phyloP scores from a whole-genome alignment of 2,797 vertebrate genomes.

The Neosilurus hyrtlii region DNA sequence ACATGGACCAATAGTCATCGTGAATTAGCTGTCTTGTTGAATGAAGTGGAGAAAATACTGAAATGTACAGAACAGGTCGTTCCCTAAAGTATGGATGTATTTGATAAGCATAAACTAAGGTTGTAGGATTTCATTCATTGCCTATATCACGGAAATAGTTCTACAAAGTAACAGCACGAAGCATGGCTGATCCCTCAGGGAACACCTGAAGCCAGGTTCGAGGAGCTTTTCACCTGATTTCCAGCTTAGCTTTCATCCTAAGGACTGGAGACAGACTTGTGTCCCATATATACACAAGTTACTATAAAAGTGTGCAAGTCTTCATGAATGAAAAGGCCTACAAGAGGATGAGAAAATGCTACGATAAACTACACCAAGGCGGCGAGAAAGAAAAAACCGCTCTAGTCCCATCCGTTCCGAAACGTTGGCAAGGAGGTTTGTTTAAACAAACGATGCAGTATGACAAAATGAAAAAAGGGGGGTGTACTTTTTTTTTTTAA shows the following conservation, averaged over 20 bases:
- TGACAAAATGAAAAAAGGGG: background rate
- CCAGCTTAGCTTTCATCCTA: background rate
- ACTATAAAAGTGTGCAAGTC: background rate
- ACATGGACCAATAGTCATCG: background rate
- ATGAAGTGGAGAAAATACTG: background rate
- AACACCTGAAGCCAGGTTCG: background rate
- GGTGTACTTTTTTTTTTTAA: background rate
- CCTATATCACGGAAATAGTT: too few species aligned
- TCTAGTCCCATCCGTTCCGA: background rate
- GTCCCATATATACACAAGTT: background rate
- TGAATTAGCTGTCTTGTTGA: background rate
- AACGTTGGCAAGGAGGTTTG: background rate
- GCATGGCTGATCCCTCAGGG: too few species aligned
- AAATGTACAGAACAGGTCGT: background rate
- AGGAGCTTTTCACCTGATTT: background rate
- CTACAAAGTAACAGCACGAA: background rate
- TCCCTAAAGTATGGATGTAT: background rate
- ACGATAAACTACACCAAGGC: background rate
- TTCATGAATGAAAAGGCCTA: background rate
- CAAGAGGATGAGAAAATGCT: background rate
- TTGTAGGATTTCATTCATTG: background rate
- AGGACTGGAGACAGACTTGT: background rate
- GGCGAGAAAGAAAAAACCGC: background rate
- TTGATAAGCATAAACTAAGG: background rate
- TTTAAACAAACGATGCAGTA: background rate